Base-by-base conservation (phyloP, 1,140 invertebrate genomes). In the Diuraphis noxia region DNA sequence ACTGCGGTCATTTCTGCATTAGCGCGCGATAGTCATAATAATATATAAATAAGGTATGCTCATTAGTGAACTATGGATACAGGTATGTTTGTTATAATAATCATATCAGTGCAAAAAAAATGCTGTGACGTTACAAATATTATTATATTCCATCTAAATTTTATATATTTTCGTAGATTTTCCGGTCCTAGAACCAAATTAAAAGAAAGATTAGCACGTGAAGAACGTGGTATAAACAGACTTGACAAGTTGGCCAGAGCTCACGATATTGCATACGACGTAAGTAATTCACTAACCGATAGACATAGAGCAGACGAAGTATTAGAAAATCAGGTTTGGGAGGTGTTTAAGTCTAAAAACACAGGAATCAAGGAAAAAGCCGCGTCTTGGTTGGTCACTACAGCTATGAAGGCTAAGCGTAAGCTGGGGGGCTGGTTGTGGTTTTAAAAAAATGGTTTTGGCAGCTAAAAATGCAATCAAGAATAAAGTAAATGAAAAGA, bases 101-200 rank as follows among this genome's bases (percentile, higher is more conserved):
- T n/a, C n/a, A n/a, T n/a, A n/a, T n/a, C n/a, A n/a, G n/a, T n/a
- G n/a, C n/a, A n/a, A n/a, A n/a, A n/a, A n/a, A n/a, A n/a, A n/a
- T n/a, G n/a, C n/a, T n/a, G n/a, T n/a, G n/a, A n/a, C n/a, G n/a
- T n/a, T n/a, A n/a, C n/a, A n/a, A n/a, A n/a, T n/a, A n/a, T n/a
- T n/a, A n/a, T n/a, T n/a, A n/a, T n/a, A n/a, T n/a, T n/a, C n/a
- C n/a, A n/a, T n/a, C n/a, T n/a, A n/a, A n/a, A n/a, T n/a, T n/a
- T n/a, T n/a, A n/a, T n/a, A n/a, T n/a, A n/a, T n/a, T n/a, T n/a
- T n/a, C 94, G 93, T 92, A 94, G 63, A 95, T 93, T 92, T 95
- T 94, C 91, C 9, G 94, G 94, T 13, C 94, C 94, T 40, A 94
- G 94, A n/a, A 95, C 94, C 30, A 94, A 94, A 92, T 92, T 95